phyloP scores from a whole-genome alignment of 2,797 vertebrate genomes.

The Argya squamiceps region DNA sequence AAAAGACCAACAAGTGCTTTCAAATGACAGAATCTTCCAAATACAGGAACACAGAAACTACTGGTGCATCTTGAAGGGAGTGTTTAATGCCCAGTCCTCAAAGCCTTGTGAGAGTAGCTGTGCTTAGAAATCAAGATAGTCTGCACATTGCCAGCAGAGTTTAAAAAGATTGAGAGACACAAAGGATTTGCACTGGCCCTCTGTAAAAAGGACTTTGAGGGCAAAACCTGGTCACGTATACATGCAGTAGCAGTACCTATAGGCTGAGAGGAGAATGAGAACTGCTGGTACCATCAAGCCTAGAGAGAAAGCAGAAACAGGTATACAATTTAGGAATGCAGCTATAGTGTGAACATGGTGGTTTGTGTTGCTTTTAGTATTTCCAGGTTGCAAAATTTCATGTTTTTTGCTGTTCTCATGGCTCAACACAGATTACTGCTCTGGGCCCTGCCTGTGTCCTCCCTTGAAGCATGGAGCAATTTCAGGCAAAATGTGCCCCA shows the following conservation, averaged over 20 bases:
- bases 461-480: not conserved
- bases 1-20: not conserved
- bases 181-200: not conserved
- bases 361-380: not conserved
- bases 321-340: not conserved
- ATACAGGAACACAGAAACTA: not conserved
- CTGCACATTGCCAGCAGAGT: not conserved
- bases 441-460: not conserved
- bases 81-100: not conserved
- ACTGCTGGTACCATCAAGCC: not conserved
- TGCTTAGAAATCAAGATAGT: not conserved
- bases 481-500: not conserved
- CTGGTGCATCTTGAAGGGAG: not conserved
- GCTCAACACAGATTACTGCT: not conserved
- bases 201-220: not conserved
- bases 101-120: not conserved
- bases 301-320: not conserved
- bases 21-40: not conserved
- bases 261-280: not conserved
- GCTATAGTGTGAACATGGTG: not conserved
- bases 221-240: not conserved
- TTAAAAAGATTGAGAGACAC: not conserved
- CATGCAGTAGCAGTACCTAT: not conserved
- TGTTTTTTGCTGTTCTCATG: not conserved
- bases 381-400: not conserved